A percentile compares a stretch with the other conserved stretches of the same genome.
Conservation (phyloP, 2,797 vertebrate genomes). For the Halcyon smyrnensis region DNA sequence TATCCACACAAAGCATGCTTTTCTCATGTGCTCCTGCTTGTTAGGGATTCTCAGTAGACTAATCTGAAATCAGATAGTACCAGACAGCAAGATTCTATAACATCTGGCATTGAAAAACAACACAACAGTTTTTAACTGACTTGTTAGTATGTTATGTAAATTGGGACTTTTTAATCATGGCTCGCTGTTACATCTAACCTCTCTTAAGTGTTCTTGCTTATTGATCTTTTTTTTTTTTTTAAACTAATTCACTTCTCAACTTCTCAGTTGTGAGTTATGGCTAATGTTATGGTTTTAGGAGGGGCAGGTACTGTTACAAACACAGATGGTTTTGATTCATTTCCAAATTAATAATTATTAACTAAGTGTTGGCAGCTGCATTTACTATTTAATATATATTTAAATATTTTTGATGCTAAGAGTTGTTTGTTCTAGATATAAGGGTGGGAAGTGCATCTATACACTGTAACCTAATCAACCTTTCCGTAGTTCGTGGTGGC, state of each 20-base stretch:
- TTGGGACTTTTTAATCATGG: not conserved
- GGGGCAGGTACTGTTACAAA: not conserved
- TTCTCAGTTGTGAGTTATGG: not conserved
- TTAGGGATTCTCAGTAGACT: not conserved
- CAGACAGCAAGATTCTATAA: not conserved
- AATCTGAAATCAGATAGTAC: not conserved
- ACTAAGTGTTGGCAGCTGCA: not conserved
- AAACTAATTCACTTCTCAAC: not conserved
- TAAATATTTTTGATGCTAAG: not conserved
- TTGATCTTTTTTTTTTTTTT: not conserved
- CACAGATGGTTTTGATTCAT: not conserved
- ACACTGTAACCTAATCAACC: not conserved
- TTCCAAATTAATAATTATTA: conserved; percentile 5
- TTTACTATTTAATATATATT: conserved; percentile 4
- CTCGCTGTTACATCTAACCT: not conserved
- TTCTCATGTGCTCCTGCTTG: not conserved
- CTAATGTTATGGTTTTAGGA: conserved; percentile 17
- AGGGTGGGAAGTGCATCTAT: not conserved
- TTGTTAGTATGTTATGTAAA: not conserved
- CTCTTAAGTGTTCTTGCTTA: not conserved
- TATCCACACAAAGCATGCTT: not conserved
- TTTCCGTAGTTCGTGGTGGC: not conserved
- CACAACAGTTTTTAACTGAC: not conserved
- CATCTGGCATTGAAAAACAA: not conserved
- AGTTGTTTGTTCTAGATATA: not conserved